These are phyloP conservation scores for Balearica regulorum DNA, from an alignment of 2,797 vertebrate species.

Conservation along the genomic window DNA sequence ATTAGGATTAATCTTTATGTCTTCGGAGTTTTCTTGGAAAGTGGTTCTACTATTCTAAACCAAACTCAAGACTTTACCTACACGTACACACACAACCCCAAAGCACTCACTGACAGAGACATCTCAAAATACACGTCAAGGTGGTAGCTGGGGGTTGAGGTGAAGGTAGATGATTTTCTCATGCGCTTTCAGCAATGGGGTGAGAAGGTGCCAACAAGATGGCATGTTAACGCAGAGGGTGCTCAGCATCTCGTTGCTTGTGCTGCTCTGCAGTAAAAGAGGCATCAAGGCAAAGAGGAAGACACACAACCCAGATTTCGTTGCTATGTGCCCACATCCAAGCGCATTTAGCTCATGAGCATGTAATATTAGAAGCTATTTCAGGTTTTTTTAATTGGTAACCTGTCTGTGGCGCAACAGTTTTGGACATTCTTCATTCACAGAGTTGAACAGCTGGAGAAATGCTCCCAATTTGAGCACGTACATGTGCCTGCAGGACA, in stretches of 20 bases:
- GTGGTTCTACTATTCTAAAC: not conserved
- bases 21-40: not conserved
- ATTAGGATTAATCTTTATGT: not conserved
- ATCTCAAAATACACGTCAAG: not conserved
- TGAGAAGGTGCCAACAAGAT: not conserved
- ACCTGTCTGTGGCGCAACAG: not conserved
- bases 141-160: not conserved
- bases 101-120: accelerated
- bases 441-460: not conserved
- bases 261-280: not conserved
- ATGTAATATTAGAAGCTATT: not conserved
- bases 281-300: not conserved
- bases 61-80: not conserved
- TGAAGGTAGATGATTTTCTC: not conserved
- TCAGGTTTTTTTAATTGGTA: not conserved
- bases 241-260: not conserved
- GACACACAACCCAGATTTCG: not conserved
- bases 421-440: not conserved
- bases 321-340: not conserved
- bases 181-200: not conserved
- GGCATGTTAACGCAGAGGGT: accelerated
- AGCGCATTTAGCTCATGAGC: not conserved
- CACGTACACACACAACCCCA: not conserved
- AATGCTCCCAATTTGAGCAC: not conserved
- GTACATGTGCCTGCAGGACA: not conserved